phyloP scores from a whole-genome alignment of 1,140 invertebrate species.

The Danaus plexippus region DNA sequence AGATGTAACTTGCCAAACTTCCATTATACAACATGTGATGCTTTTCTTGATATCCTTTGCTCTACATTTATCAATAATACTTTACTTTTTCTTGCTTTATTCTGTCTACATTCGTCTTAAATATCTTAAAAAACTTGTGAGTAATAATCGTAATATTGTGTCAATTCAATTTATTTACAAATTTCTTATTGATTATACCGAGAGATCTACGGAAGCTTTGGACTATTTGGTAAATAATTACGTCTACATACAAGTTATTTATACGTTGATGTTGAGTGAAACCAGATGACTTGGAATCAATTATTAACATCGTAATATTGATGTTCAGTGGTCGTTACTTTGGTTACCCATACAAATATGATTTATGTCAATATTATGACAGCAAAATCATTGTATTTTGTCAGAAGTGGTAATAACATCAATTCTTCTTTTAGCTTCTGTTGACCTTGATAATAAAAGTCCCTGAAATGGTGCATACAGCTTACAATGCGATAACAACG shows the following conservation, averaged over 20 bases:
- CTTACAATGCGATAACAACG: neutral
- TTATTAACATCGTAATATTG: too few species aligned
- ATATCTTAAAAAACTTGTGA: too few species aligned
- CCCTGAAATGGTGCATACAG: slow-evolving; percentile 1
- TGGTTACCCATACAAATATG: too few species aligned
- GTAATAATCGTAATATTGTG: neutral
- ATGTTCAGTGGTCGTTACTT: too few species aligned
- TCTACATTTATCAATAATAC: slow-evolving; percentile 3
- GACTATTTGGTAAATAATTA: slow-evolving; percentile 4
- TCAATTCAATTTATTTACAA: slow-evolving; percentile 5
- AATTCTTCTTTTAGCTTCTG: slow-evolving; percentile 1
- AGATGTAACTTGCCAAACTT: too few species aligned
- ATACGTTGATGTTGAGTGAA: too few species aligned
- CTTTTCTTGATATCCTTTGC: slow-evolving; percentile 2
- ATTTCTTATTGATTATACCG: neutral
- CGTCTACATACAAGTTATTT: neutral
- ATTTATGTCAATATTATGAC: too few species aligned
- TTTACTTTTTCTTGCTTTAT: slow-evolving; percentile 6
- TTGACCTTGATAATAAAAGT: slow-evolving; percentile 7
- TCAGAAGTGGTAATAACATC: too few species aligned
- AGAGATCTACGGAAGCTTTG: neutral
- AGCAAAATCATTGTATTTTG: too few species aligned
- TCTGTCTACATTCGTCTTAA: neutral
- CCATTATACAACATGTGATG: neutral
- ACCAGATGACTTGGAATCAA: too few species aligned